Evolutionary conservation across 1,140 invertebrate genomes (phyloP).

Genomic region (Diploscapter pachys): DNA sequence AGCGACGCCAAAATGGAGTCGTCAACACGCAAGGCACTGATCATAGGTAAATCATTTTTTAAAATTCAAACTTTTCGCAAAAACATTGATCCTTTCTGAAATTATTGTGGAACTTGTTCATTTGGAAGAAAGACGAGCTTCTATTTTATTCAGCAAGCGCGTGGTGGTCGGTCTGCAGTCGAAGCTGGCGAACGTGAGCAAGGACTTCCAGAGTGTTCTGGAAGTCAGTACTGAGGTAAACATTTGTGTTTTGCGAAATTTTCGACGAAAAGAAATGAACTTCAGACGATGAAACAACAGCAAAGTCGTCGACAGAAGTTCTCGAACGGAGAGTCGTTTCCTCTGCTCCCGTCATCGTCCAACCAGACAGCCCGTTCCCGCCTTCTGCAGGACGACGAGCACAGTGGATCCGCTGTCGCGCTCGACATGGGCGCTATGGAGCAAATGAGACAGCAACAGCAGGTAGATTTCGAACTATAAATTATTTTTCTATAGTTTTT

Average conservation of each 20-base stretch:
- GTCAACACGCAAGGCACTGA: slow-evolving; percentile 73
- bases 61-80: background rate
- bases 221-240: slow-evolving; percentile 79
- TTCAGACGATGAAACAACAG: slow-evolving; percentile 89
- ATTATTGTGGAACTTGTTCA: background rate
- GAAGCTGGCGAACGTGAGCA: slow-evolving; percentile 90
- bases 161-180: slow-evolving; percentile 90
- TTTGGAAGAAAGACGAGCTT: no score
- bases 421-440: slow-evolving; percentile 53
- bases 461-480: slow-evolving; percentile 20
- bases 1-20: slow-evolving; percentile 62
- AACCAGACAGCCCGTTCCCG: slow-evolving; percentile 62
- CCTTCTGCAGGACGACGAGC: slow-evolving; percentile 62
- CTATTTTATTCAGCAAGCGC: slow-evolving; percentile 71
- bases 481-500: slow-evolving; percentile 6
- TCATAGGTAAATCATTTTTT: slow-evolving; percentile 66
- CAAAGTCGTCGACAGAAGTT: slow-evolving; percentile 89
- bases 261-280: background rate
- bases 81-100: background rate
- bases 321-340: slow-evolving; percentile 62
- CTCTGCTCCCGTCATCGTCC: slow-evolving; percentile 52
- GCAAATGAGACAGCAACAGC: slow-evolving; percentile 46
- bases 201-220: slow-evolving; percentile 87
- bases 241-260: slow-evolving; percentile 13
- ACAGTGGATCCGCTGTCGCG: slow-evolving; percentile 39